Conservation (phyloP, 2,888 invertebrate species). For the Drosophila subsilvestris region DNA sequence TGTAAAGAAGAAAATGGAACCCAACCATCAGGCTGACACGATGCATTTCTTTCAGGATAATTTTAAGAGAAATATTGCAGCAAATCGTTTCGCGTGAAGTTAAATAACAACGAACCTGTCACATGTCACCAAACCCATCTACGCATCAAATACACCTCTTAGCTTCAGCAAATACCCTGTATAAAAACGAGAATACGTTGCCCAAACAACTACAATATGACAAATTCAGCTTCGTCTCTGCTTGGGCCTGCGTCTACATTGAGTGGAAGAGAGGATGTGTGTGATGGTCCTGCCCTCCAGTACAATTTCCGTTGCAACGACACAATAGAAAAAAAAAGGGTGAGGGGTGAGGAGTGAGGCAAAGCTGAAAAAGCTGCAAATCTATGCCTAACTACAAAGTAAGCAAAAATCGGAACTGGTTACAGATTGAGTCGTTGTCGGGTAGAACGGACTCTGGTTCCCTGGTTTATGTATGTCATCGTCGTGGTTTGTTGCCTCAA, state of each 20-base stretch:
- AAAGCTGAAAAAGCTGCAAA: slow-evolving; percentile 44
- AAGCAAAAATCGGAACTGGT: slow-evolving; percentile 69
- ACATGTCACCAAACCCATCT: background rate
- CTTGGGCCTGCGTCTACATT: slow-evolving; percentile 14
- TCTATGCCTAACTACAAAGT: slow-evolving; percentile 75
- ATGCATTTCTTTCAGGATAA: too few relatives aligned
- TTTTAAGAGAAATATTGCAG: background rate
- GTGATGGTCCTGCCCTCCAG: slow-evolving; percentile 41
- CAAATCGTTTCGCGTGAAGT: background rate
- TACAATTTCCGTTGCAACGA: slow-evolving; percentile 74
- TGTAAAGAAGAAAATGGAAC: too few relatives aligned
- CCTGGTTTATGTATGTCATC: slow-evolving; percentile 3
- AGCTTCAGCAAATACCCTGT: background rate
- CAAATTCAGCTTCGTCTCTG: slow-evolving; percentile 61
- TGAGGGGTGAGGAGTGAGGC: background rate
- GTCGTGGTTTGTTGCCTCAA: slow-evolving; percentile 16
- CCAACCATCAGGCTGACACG: too few relatives aligned
- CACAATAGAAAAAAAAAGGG: slow-evolving; percentile 21
- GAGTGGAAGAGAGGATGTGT: slow-evolving; percentile 8
- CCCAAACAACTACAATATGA: slow-evolving; percentile 42
- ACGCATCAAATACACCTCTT: slow-evolving; percentile 25
- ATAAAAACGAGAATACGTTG: slow-evolving; percentile 2
- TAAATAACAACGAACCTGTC: background rate
- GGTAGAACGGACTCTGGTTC: slow-evolving; percentile 2
- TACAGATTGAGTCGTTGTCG: slow-evolving; percentile 53